These are phyloP conservation scores for Eublepharis macularius DNA, from an alignment of 2,113 vertebrate species.

Conservation along the genomic window DNA sequence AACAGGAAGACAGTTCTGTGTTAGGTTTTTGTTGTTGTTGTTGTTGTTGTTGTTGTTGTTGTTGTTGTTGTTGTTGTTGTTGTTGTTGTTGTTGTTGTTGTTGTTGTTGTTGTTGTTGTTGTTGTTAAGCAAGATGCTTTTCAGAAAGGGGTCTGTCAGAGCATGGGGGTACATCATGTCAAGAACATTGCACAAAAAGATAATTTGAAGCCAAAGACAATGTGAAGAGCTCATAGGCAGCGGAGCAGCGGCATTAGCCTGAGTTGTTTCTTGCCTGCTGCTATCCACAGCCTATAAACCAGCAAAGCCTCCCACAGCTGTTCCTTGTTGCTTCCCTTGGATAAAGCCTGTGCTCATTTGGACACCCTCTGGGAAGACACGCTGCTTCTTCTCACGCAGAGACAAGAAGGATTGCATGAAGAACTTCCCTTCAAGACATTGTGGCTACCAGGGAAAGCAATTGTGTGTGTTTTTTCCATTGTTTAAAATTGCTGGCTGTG, in stretches of 20 bases:
- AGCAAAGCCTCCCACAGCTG: conserved; percentile 37
- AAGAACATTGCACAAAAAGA: background rate
- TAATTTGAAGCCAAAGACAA: background rate
- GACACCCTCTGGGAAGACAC: background rate
- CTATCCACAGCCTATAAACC: background rate
- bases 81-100: too few species aligned
- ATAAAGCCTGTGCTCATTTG: conserved; percentile 13
- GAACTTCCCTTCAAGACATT: conserved; percentile 6
- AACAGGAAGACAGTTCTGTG: background rate
- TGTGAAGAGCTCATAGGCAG: background rate
- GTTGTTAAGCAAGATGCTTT: background rate
- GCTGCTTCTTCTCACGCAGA: conserved; percentile 1
- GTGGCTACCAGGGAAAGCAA: background rate
- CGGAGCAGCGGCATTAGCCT: too few species aligned
- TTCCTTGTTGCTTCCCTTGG: background rate
- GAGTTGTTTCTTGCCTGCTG: background rate
- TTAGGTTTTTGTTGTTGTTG: too few species aligned
- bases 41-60: too few species aligned
- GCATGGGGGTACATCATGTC: background rate
- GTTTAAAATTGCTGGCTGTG: conserved; percentile 53
- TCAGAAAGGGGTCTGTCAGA: background rate
- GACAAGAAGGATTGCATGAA: conserved; percentile 41
- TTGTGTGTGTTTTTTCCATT: conserved; percentile 59
- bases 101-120: too few species aligned
- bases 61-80: too few species aligned